Percentiles rank a stretch among this genome's conserved stretches.
phyloP scores from a whole-genome alignment of 2,888 invertebrate species.

The Scaptomyza parva region DNA sequence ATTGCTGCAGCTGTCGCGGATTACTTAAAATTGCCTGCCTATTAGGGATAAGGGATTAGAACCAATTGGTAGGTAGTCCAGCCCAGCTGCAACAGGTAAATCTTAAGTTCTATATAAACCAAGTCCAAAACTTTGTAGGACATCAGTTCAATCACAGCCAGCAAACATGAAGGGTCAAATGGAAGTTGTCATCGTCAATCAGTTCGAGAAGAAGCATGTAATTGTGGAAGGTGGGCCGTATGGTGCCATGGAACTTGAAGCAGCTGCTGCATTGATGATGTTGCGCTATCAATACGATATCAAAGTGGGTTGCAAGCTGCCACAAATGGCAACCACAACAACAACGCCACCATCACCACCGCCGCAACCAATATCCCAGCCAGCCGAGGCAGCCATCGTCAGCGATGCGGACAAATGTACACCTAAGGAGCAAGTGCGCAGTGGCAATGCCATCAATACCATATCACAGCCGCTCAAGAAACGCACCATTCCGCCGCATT shows the following conservation, averaged over 20 bases:
- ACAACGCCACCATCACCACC: conserved; percentile 24
- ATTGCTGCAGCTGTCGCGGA: conserved; percentile 45
- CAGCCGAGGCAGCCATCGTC: not conserved
- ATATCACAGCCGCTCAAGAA: conserved; percentile 64
- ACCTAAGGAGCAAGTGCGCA: conserved; percentile 57
- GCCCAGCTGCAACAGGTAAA: conserved; percentile 53
- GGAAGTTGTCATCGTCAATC: not conserved
- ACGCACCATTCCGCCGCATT: conserved; percentile 56
- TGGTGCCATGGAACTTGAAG: conserved; percentile 58
- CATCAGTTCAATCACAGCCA: conserved; percentile 44
- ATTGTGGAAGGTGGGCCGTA: conserved; percentile 9
- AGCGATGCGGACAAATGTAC: conserved; percentile 45
- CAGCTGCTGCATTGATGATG: conserved; percentile 66
- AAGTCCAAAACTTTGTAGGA: not conserved
- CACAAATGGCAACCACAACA: not conserved
- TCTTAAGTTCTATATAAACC: conserved; percentile 45
- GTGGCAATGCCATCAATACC: conserved; percentile 9
- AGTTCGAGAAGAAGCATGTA: conserved; percentile 6
- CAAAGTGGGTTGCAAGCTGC: not conserved
- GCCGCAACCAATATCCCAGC: not conserved
- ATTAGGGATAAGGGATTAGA: conserved; percentile 21
- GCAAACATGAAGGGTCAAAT: conserved; percentile 54
- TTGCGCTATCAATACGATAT: conserved; percentile 62
- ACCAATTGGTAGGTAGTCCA: conserved; percentile 47
- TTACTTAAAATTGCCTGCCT: conserved; percentile 15